Evolutionary conservation across 2,888 invertebrate genomes (phyloP).

Genomic region (Ectobius pallidus): DNA sequence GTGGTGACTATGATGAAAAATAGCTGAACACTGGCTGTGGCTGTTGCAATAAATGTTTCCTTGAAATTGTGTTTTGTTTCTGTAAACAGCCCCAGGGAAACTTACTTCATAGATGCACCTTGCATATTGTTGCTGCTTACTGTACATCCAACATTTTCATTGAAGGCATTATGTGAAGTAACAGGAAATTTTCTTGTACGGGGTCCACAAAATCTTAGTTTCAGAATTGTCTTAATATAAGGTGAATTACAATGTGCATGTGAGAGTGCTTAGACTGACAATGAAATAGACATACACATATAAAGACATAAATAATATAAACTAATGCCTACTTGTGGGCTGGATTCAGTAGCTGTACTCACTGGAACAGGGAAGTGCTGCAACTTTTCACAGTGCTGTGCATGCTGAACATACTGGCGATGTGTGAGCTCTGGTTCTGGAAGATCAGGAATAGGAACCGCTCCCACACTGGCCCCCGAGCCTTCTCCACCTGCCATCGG

Average conservation of each 20-base stretch:
- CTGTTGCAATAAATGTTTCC: too few relatives aligned
- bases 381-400: conserved; percentile 34
- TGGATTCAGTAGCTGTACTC: conserved; percentile 11
- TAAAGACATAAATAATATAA: neutral
- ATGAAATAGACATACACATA: neutral
- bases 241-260: neutral
- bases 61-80: too few relatives aligned
- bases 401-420: conserved; percentile 23
- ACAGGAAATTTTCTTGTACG: neutral
- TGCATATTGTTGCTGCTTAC: too few relatives aligned
- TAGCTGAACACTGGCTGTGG: too few relatives aligned
- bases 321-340: neutral
- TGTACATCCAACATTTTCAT: too few relatives aligned
- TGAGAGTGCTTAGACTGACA: neutral
- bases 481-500: conserved; percentile 32
- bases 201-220: neutral
- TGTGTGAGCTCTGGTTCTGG: neutral
- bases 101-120: too few relatives aligned
- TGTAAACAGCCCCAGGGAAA: too few relatives aligned
- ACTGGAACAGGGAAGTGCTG: conserved; percentile 34
- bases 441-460: neutral
- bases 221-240: neutral
- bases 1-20: too few relatives aligned
- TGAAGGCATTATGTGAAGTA: neutral
- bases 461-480: conserved; percentile 9